These are phyloP conservation scores for Ibidorhyncha struthersii DNA, from an alignment of 2,113 vertebrate genomes.

Conservation along the genomic window DNA sequence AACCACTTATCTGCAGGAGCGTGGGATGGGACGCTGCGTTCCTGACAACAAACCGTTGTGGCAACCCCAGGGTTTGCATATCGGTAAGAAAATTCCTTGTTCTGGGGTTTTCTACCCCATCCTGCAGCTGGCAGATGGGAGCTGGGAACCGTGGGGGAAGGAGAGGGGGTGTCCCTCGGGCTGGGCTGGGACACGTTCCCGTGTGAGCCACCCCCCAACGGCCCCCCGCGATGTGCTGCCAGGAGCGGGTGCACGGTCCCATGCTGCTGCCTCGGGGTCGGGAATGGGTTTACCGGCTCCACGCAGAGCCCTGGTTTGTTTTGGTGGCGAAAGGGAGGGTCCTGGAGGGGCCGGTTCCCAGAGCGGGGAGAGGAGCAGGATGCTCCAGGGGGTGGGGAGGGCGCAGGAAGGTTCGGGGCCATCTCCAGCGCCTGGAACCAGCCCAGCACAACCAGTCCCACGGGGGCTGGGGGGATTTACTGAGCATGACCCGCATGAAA, in stretches of 20 bases:
- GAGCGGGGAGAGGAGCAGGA: neutral
- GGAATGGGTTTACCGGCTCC: neutral
- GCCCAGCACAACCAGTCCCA: neutral
- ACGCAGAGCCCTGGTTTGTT: neutral
- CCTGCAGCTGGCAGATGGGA: neutral
- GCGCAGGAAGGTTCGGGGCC: neutral
- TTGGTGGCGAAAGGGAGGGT: neutral
- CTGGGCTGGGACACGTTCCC: neutral
- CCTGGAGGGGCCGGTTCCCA: neutral
- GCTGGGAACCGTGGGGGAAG: neutral
- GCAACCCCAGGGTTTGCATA: neutral
- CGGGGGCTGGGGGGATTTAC: neutral
- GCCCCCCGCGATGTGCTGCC: no score
- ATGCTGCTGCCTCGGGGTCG: neutral
- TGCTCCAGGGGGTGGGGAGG: neutral
- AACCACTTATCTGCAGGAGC: neutral
- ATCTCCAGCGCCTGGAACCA: fast-evolving
- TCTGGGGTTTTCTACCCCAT: neutral
- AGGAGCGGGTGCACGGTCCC: fast-evolving
- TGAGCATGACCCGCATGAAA: neutral
- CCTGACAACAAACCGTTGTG: neutral
- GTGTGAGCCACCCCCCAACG: fast-evolving
- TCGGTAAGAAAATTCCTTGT: neutral
- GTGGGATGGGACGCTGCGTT: fast-evolving
- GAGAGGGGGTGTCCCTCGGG: neutral